A percentile compares a stretch with the other conserved stretches of the same genome.
Evolutionary conservation across 2,888 invertebrate species (phyloP).

Genomic region (Quadriops clusia): DNA sequence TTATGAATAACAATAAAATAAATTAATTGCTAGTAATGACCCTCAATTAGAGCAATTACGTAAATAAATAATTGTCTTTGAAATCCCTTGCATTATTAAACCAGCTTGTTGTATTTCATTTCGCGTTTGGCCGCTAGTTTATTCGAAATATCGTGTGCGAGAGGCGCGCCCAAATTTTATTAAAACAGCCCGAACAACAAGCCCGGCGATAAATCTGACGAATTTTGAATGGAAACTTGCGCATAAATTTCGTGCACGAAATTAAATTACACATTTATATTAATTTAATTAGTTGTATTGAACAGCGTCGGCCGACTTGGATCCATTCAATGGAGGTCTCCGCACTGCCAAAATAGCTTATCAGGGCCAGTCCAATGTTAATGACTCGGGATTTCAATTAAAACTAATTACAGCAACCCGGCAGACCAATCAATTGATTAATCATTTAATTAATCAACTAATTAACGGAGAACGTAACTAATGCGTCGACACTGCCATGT

Average conservation of each 20-base stretch:
- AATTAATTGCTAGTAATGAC: conserved; percentile 15
- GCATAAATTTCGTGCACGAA: too few species aligned
- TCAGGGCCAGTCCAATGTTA: conserved; percentile 44
- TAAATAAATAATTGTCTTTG: conserved; percentile 16
- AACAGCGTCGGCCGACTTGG: too few species aligned
- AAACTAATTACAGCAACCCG: conserved; percentile 39
- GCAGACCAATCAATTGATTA: conserved; percentile 38
- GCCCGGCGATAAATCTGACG: too few species aligned
- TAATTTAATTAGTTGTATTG: conserved; percentile 27
- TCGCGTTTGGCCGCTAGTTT: too few species aligned
- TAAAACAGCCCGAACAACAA: too few species aligned
- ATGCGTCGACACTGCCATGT: conserved; percentile 30
- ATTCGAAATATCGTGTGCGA: too few species aligned
- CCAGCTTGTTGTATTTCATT: conserved; percentile 7
- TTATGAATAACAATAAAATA: conserved; percentile 17
- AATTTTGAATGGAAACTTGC: conserved; percentile 9
- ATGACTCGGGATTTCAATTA: conserved; percentile 61
- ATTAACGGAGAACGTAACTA: conserved; percentile 35
- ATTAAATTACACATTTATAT: conserved; percentile 22
- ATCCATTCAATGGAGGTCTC: too few species aligned
- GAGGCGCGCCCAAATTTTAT: too few species aligned
- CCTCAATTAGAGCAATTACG: conserved; percentile 14
- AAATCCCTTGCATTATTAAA: conserved; percentile 12
- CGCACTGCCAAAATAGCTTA: conserved; percentile 41
- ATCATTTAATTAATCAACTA: conserved; percentile 38